Evolutionary conservation across 2,113 vertebrate species (phyloP), one percentile per base, ranked within the genome.

Genomic region (Pyrgilauda ruficollis): DNA sequence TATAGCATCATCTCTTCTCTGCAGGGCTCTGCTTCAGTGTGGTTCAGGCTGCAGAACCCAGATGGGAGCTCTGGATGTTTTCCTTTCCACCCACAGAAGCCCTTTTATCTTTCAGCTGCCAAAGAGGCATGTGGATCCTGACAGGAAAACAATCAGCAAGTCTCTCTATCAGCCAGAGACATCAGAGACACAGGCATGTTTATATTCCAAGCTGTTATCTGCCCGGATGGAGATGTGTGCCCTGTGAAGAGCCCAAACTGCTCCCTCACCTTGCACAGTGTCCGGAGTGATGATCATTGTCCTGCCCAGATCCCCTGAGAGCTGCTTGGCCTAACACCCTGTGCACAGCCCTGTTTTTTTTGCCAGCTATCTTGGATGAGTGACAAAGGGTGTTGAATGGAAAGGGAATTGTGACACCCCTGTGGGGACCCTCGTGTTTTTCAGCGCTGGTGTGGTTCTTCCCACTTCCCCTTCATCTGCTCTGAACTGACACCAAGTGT

Each of bases 41-140:
- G 0, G 43, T 41, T 92, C 44, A 74, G 61, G 31, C 64, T 59
- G 50, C 68, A 59, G 66, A 72, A 44, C 28, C 37, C 82, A 94
- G 41, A 85, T 37, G 66, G 72, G 39, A 95, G 69, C 83, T 85
- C 72, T 95, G 89, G 23, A 22, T 90, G 35, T 82, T 95, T 83
- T 83, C 39, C 59, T 73, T 85, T 84, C 49, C 58, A 55, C 15
- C 44, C 70, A 58, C 74, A 94, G 84, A 87, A 77, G n/a, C 39
- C 49, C 35, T 90, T 95, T 93, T 49, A 88, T 88, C 72, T 94
- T 90, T 82, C 41, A 77, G 64, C 73, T 95, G 82, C 68, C 76
- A 64, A 33, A 92, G 62, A 84, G 49, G 14, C 76, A 63, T 17
- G 26, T 24, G n/a, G 49, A 80, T 66, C 44, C 87, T 17, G 49